Evolutionary conservation across 2,888 invertebrate genomes (phyloP).

Genomic region (Oscheius sp.): DNA sequence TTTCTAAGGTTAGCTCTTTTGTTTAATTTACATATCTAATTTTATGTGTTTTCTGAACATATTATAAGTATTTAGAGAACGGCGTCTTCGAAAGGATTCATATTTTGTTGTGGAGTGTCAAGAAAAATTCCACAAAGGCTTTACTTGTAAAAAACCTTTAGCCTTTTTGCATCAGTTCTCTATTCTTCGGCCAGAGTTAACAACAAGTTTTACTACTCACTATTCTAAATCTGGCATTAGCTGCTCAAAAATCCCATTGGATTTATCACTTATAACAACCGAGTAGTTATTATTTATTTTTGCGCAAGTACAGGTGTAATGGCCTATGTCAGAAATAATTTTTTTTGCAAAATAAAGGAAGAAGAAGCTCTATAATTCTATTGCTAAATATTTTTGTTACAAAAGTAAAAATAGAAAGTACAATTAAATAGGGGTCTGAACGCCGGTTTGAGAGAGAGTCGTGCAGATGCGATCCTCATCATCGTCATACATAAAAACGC

Average conservation of each 20-base stretch:
- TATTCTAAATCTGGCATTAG: too few species aligned
- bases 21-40: not conserved
- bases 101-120: constrained; percentile 17
- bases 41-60: too few species aligned
- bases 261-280: not conserved
- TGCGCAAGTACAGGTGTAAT: too few species aligned
- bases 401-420: not conserved
- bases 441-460: constrained; percentile 56
- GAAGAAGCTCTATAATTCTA: not conserved
- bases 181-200: not conserved
- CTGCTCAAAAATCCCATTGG: too few species aligned
- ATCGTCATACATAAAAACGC: constrained; percentile 42
- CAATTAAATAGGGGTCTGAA: constrained; percentile 61
- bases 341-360: too few species aligned
- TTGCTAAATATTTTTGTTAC: not conserved
- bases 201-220: too few species aligned
- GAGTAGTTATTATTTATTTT: not conserved
- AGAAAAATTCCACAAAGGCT: constrained; percentile 12
- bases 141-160: constrained; percentile 8
- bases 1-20: constrained; percentile 11
- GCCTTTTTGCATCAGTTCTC: constrained; percentile 13
- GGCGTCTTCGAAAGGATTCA: not conserved
- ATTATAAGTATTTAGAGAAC: not conserved
- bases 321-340: too few species aligned
- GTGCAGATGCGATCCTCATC: constrained; percentile 54